These are phyloP conservation scores for Plectrocnemia conspersa DNA, from an alignment of 1,140 invertebrate species.

Conservation along the genomic window DNA sequence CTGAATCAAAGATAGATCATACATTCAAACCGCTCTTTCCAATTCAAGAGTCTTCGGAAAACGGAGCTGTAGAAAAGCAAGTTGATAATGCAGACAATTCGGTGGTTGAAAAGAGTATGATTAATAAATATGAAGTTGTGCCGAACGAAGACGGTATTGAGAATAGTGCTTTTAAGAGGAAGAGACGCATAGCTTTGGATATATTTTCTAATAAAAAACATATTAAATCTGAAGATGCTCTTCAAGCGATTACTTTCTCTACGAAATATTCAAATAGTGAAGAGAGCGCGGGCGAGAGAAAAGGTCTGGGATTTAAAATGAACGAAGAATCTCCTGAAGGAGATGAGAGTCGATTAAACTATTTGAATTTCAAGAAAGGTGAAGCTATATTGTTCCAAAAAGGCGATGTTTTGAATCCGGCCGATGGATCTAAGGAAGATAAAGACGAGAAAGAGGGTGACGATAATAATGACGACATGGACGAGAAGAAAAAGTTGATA, in stretches of 20 bases:
- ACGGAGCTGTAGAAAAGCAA: background rate
- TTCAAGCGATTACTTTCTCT: conserved; percentile 19
- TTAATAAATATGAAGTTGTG: conserved; percentile 27
- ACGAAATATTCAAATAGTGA: conserved; percentile 28
- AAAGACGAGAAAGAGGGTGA: conserved; percentile 8
- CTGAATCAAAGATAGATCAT: conserved; percentile 12
- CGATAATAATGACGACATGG: conserved; percentile 6
- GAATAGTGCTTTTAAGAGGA: conserved; percentile 28
- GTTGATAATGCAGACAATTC: background rate
- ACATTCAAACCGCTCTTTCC: conserved; percentile 31
- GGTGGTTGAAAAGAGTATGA: conserved; percentile 12
- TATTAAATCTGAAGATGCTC: conserved; percentile 14
- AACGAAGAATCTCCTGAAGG: conserved; percentile 8
- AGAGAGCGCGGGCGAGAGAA: conserved; percentile 24
- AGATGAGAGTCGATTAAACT: background rate
- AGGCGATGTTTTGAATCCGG: conserved; percentile 14
- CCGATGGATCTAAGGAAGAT: background rate
- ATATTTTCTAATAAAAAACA: conserved; percentile 22
- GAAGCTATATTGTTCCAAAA: conserved; percentile 25
- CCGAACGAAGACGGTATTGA: conserved; percentile 19
- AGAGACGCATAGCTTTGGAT: conserved; percentile 31
- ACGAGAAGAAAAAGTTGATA: conserved; percentile 25
- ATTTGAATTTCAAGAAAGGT: conserved; percentile 22
- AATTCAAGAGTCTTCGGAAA: conserved; percentile 2
- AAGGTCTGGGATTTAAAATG: conserved; percentile 27